Evolutionary conservation across 2,113 vertebrate genomes (phyloP).

Genomic region (Hippocampus abdominalis): DNA sequence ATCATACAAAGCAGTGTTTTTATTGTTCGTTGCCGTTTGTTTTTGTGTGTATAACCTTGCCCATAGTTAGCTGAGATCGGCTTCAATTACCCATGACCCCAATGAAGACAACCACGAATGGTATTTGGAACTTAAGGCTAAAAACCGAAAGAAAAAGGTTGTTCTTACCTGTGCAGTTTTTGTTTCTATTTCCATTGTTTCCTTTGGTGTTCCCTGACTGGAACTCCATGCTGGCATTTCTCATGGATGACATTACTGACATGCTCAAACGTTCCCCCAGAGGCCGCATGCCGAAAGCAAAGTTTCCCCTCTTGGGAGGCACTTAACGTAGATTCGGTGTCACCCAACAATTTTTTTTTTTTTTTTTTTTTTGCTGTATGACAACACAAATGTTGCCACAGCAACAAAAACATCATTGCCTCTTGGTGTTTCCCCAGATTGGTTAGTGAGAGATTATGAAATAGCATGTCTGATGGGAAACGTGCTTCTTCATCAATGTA

Average conservation of each 20-base stretch:
- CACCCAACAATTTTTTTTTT: constrained; percentile 9
- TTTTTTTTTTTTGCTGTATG: not conserved
- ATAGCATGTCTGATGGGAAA: too few species aligned
- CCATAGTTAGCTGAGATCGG: too few species aligned
- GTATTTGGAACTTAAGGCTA: too few species aligned
- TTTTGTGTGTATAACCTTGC: too few species aligned
- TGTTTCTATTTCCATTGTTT: not conserved
- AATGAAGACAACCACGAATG: too few species aligned
- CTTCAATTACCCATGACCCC: too few species aligned
- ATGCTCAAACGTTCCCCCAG: constrained; percentile 16
- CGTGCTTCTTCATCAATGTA: too few species aligned
- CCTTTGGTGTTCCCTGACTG: not conserved
- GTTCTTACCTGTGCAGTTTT: not conserved
- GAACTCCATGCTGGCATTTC: constrained; percentile 23
- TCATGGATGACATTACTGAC: constrained; percentile 26
- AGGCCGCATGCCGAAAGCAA: constrained; percentile 28
- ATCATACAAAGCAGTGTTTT: too few species aligned
- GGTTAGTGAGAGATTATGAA: not conserved
- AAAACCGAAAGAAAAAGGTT: not conserved
- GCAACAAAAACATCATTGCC: constrained; percentile 8
- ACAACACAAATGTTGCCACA: constrained; percentile 7
- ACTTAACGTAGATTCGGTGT: constrained; percentile 18
- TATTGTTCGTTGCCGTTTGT: too few species aligned
- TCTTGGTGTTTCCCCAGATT: not conserved
- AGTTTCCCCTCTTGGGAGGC: constrained; percentile 22